Percentiles rank a stretch among this genome's conserved stretches.
Conservation (phyloP, 2,888 invertebrate species). For the Myopa testacea region DNA sequence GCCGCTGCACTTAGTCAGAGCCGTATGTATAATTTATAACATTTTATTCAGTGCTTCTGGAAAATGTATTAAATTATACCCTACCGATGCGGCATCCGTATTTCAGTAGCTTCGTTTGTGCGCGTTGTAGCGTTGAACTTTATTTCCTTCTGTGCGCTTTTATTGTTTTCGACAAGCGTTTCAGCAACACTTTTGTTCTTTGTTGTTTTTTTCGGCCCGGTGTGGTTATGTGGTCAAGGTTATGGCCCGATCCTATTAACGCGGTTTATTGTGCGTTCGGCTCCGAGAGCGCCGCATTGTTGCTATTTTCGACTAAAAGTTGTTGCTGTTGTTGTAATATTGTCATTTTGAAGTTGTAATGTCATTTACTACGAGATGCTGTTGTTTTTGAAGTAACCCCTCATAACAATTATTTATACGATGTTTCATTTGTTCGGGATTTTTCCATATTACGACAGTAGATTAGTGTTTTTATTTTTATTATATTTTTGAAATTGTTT, state of each 20-base stretch:
- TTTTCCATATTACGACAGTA: constrained; percentile 56
- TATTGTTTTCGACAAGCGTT: constrained; percentile 20
- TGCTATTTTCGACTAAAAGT: neutral
- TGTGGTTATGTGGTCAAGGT: constrained; percentile 58
- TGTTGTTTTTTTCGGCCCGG: neutral
- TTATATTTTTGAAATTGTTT: neutral
- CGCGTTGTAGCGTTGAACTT: constrained; percentile 4
- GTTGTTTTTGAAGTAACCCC: constrained; percentile 1
- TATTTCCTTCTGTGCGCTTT: constrained; percentile 6
- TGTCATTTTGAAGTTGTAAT: constrained; percentile 7
- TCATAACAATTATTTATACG: constrained; percentile 63
- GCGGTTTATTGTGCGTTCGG: constrained; percentile 58
- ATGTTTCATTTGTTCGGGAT: constrained; percentile 67
- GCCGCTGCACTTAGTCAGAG: constrained; percentile 38
- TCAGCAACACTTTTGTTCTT: constrained; percentile 11
- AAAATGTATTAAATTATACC: constrained; percentile 63
- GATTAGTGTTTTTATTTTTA: neutral
- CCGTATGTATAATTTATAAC: constrained; percentile 65
- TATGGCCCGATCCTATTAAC: constrained; percentile 59
- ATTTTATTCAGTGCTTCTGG: constrained; percentile 55
- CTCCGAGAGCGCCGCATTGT: constrained; percentile 35
- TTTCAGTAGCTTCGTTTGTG: neutral
- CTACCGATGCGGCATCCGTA: constrained; percentile 46
- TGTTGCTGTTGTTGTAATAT: constrained; percentile 8
- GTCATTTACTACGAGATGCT: constrained; percentile 1